phyloP scores from a whole-genome alignment of 2,797 vertebrate genomes.

The Cetoscarus ocellatus region DNA sequence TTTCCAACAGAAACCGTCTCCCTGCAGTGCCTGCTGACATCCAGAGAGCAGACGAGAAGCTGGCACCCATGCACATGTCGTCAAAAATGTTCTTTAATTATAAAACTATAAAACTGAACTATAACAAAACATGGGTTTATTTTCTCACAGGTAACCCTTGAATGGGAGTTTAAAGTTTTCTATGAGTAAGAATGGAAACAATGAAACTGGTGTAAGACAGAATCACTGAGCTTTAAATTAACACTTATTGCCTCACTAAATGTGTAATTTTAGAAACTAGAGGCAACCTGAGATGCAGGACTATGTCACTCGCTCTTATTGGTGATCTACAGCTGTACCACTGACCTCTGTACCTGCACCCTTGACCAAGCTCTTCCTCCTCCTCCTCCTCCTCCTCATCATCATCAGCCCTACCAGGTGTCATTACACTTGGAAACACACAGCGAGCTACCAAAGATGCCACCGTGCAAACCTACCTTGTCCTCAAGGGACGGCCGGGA shows the following conservation, averaged over 20 bases:
- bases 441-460: constrained; percentile 25
- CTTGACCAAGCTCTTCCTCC: neutral
- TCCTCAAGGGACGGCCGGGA: constrained; percentile 69
- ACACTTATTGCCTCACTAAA: constrained; percentile 14
- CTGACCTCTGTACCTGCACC: constrained; percentile 58
- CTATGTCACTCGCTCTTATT: constrained; percentile 39
- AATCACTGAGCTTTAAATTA: neutral
- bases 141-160: neutral
- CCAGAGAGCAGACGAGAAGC: no score
- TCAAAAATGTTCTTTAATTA: neutral
- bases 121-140: no score
- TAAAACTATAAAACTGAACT: neutral
- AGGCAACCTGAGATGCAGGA: constrained; percentile 51
- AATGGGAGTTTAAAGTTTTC: no score
- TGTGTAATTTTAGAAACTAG: constrained; percentile 57
- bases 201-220: neutral
- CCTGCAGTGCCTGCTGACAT: no score
- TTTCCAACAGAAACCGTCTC: no score
- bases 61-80: no score
- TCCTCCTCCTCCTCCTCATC: constrained; percentile 16
- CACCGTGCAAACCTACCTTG: constrained; percentile 77
- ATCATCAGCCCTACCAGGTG: constrained; percentile 35
- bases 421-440: constrained; percentile 18
- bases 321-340: constrained; percentile 45
- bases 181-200: neutral